Evolutionary conservation across 2,797 vertebrate genomes (phyloP).

Genomic region (Helarctos malayanus): DNA sequence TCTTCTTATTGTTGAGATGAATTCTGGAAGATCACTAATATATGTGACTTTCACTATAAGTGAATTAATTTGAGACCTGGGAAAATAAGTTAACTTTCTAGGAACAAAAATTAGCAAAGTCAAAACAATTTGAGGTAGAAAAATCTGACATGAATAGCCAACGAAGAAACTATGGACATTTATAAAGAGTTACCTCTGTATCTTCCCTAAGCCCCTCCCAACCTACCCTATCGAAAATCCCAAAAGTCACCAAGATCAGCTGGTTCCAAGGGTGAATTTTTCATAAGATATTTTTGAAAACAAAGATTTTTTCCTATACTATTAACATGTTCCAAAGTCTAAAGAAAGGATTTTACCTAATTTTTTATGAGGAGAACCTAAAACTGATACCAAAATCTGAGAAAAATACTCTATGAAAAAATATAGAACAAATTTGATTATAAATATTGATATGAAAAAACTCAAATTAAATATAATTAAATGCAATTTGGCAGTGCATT

Average conservation of each 20-base stretch:
- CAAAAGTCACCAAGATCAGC: neutral
- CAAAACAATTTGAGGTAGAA: neutral
- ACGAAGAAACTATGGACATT: neutral
- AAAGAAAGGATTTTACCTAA: slow-evolving; percentile 14
- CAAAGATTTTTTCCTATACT: slow-evolving; percentile 5
- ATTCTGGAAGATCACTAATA: neutral
- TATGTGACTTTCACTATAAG: neutral
- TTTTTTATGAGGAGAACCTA: slow-evolving; percentile 14
- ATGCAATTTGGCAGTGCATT: neutral
- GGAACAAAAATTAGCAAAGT: neutral
- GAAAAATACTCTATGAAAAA: slow-evolving; percentile 4
- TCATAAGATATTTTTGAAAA: neutral
- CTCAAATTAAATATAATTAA: slow-evolving; percentile 45
- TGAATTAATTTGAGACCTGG: slow-evolving; percentile 36
- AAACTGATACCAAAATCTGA: slow-evolving; percentile 19
- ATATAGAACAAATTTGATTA: neutral
- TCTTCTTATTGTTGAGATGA: neutral
- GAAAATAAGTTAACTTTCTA: neutral
- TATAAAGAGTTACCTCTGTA: neutral
- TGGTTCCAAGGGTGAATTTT: slow-evolving; percentile 8
- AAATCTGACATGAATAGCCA: slow-evolving; percentile 30
- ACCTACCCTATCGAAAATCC: neutral
- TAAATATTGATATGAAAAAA: neutral
- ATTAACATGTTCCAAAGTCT: neutral
- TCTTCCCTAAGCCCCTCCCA: neutral